Evolutionary conservation across 2,888 invertebrate genomes (phyloP).

Genomic region (Hirtodrosophila trivittata): DNA sequence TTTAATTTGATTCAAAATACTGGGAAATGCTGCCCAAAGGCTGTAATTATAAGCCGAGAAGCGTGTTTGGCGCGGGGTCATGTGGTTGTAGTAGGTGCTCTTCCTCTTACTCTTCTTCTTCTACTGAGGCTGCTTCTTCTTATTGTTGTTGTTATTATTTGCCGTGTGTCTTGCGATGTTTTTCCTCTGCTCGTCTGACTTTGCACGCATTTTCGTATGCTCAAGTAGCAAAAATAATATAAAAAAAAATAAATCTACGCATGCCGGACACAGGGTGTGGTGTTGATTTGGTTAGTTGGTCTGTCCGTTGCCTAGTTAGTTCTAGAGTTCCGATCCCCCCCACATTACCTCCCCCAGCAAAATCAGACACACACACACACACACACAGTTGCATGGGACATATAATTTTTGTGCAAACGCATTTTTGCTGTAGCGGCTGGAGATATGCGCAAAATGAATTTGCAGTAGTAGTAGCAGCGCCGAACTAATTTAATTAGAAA

Average conservation of each 20-base stretch:
- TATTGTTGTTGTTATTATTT: conserved; percentile 45
- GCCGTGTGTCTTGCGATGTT: conserved; percentile 50
- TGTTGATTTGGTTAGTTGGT: conserved; percentile 24
- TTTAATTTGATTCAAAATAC: conserved; percentile 2
- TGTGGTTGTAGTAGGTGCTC: conserved; percentile 38
- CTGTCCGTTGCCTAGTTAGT: conserved; percentile 49
- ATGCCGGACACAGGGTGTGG: conserved; percentile 40
- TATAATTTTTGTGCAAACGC: conserved; percentile 40
- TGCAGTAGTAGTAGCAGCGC: conserved; percentile 19
- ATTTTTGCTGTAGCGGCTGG: conserved; percentile 23
- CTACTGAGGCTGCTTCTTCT: conserved; percentile 5
- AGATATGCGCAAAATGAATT: conserved; percentile 53
- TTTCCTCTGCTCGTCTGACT: conserved; percentile 48
- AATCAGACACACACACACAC: conserved; percentile 6
- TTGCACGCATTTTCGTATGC: conserved; percentile 64
- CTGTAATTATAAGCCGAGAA: conserved; percentile 43
- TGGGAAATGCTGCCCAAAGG: conserved; percentile 12
- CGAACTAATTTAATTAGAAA: conserved; percentile 76
- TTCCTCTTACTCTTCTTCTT: conserved; percentile 7
- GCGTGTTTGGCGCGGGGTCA: conserved; percentile 42
- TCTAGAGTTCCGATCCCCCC: conserved; percentile 6
- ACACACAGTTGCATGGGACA: conserved; percentile 6
- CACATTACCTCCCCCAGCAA: conserved; percentile 4
- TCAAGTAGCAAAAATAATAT: conserved; percentile 26
- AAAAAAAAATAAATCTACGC: conserved; percentile 20